Evolutionary conservation across 92 coral and sea anemone genomes (phyloP), one percentile per base, ranked within the genome.

Genomic region (Epizoanthus rinbou): DNA sequence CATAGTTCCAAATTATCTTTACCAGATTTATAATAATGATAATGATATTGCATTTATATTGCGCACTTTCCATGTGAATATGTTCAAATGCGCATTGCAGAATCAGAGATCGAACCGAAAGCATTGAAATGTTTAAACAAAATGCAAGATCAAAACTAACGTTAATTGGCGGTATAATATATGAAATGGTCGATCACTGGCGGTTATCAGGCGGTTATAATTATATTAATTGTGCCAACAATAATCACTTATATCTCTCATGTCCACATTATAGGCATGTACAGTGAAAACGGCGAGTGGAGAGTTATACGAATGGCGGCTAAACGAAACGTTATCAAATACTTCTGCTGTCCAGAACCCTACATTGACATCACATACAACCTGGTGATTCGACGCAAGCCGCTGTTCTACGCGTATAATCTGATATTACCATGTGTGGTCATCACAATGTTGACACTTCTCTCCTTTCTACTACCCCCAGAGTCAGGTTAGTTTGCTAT

Each of bases 381-480:
- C 10, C 72, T 86, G 69, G 79, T 76, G 39, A 86, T 86, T n/a
- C 85, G 84, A 25, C 83, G 89, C 13, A 86, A 80, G 18, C 89
- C 89, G 60, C 21, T 86, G 75, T 86, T 81, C 60, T 86, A 86
- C 37, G 85, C 84, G 47, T 86, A 71, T 69, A 86, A 86, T n/a
- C 54, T 86, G 79, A 86, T 86, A 37, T 21, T 86, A 4, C 89
- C 89, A n/a, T 80, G 89, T 57, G 84, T 73, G 0, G 76, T 83
- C 37, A 86, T 86, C 16, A 86, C 89, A 8, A 47, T 73, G 75
- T 75, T 86, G 41, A 86, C 89, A n/a, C 69, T 86, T 5, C 35
- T 86, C 19, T 86, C 89, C 53, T 86, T 86, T 70, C 84, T 83
- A 71, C 75, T 86, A 53, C 89, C 89, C 25, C 89, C 89, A 45